These are phyloP conservation scores for Apodemia zela DNA, from an alignment of 2,888 invertebrate species.

Conservation along the genomic window DNA sequence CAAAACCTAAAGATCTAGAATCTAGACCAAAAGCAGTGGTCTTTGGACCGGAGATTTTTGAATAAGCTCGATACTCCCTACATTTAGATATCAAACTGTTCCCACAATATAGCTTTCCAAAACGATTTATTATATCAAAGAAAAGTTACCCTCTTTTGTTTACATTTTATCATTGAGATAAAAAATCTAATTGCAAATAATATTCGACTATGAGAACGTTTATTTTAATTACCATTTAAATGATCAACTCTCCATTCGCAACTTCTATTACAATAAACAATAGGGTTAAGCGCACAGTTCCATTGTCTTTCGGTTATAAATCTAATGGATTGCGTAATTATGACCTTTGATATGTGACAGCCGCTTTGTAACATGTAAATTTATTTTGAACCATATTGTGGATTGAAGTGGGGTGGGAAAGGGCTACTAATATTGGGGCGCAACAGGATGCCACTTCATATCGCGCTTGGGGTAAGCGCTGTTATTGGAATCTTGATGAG, in stretches of 20 bases:
- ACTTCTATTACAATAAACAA: conserved; percentile 50
- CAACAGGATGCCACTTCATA: conserved; percentile 64
- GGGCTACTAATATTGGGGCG: conserved; percentile 55
- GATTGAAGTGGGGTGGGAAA: conserved; percentile 71
- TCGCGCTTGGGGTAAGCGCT: conserved; percentile 41
- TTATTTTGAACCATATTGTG: conserved; percentile 47
- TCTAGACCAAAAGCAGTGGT: no score
- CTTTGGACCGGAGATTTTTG: no score
- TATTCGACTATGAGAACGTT: conserved; percentile 62
- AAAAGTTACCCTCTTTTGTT: conserved; percentile 48
- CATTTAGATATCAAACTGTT: no score
- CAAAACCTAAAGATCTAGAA: no score
- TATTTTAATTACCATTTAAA: conserved; percentile 74
- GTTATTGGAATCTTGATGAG: conserved; percentile 33
- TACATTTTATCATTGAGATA: conserved; percentile 39
- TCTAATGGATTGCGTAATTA: conserved; percentile 73
- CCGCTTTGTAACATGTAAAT: conserved; percentile 75
- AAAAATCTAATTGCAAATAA: conserved; percentile 61
- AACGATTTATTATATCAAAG: conserved; percentile 1
- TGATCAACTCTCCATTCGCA: conserved; percentile 60
- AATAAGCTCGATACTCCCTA: no score
- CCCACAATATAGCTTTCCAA: no score
- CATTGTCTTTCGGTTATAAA: conserved; percentile 75
- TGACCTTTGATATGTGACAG: conserved; percentile 74
- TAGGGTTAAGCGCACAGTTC: conserved; percentile 59